Percentiles rank a stretch among this genome's conserved stretches.
These are phyloP conservation scores for Laothoe populi DNA, from an alignment of 2,888 invertebrate genomes.

Conservation along the genomic window DNA sequence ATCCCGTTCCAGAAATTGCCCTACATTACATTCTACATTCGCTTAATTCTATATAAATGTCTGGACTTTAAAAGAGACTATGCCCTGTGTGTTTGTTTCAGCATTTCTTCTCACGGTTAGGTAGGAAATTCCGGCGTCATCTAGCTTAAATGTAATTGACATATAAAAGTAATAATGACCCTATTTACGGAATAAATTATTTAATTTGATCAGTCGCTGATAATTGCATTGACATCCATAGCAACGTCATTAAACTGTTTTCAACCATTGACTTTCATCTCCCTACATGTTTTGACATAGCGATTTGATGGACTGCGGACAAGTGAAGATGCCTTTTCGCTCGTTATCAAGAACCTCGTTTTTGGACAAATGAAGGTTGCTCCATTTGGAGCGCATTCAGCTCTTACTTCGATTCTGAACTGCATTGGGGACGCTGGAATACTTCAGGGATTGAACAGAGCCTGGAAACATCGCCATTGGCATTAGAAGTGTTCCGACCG, in stretches of 20 bases:
- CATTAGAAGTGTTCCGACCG: slow-evolving; percentile 73
- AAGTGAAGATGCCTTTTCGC: slow-evolving; percentile 28
- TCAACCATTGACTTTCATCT: slow-evolving; percentile 6
- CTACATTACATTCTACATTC: no score
- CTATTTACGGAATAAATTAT: no score
- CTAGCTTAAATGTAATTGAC: no score
- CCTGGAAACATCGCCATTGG: slow-evolving; percentile 62
- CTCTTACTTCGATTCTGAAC: slow-evolving; percentile 43
- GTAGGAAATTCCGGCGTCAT: no score
- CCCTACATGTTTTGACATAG: slow-evolving; percentile 14
- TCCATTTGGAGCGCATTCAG: slow-evolving; percentile 47
- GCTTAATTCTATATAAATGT: no score
- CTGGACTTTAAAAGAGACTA: no score
- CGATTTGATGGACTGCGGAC: slow-evolving; percentile 26
- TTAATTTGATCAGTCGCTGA: no score
- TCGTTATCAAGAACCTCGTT: slow-evolving; percentile 28
- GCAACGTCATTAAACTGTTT: background rate
- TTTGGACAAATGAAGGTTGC: slow-evolving; percentile 39
- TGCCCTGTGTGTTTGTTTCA: no score
- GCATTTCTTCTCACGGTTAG: no score
- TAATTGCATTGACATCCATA: background rate
- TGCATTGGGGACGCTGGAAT: slow-evolving; percentile 52
- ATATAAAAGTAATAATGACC: no score
- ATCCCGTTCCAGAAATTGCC: no score
- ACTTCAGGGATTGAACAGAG: slow-evolving; percentile 40